phyloP scores from a whole-genome alignment of 2,113 vertebrate genomes.

The Gnathonemus longibarbis region DNA sequence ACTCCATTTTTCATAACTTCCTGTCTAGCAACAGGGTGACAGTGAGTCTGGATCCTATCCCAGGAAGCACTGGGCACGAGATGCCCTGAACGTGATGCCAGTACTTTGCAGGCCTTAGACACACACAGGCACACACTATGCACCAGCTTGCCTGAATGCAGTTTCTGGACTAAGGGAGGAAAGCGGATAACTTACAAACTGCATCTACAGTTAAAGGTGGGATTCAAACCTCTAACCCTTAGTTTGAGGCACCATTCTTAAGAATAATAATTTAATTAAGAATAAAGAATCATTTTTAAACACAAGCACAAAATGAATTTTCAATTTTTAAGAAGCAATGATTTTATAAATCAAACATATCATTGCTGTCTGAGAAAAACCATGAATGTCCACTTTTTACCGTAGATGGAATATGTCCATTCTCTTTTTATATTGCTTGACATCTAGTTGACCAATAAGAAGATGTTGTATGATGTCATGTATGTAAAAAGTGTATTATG shows the following conservation, averaged over 20 bases:
- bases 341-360: not conserved
- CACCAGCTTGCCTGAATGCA: not conserved
- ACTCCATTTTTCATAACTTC: not conserved
- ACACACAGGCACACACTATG: not conserved
- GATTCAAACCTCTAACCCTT: not conserved
- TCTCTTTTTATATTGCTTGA: not conserved
- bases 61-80: not conserved
- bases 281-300: not conserved
- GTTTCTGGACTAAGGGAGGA: not conserved
- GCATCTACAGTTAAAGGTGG: not conserved
- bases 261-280: not conserved
- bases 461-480: not conserved
- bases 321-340: not conserved
- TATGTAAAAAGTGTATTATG: not conserved
- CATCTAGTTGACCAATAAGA: not conserved
- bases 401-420: not conserved
- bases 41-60: not conserved
- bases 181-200: not conserved
- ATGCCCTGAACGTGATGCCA: not conserved
- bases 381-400: not conserved
- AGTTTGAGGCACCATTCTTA: not conserved
- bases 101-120: not conserved
- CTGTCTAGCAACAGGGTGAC: not conserved
- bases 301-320: not conserved
- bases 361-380: not conserved